Evolutionary conservation across 1,140 invertebrate species (phyloP), one percentile per base, ranked within the genome.

Genomic region (Leptinotarsa defecta): DNA sequence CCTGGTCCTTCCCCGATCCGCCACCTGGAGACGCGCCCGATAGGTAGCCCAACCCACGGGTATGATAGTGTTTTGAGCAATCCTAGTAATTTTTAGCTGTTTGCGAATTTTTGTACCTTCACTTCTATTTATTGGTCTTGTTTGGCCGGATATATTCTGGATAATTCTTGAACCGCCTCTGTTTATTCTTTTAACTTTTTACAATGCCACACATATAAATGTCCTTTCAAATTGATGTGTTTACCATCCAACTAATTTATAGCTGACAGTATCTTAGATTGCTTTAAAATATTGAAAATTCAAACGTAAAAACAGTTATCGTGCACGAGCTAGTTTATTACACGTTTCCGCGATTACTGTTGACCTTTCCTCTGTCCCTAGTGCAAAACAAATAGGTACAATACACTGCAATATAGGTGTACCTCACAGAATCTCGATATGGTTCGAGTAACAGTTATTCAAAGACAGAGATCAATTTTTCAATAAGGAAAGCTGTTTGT

Each of bases 151-250:
- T 11, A 43, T 43, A 43, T 43, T 11, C 8, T 43, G 8, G 34
- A 11, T 43, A 43, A 11, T 43, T 43, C 8, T 11, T 43, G 34
- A 11, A 43, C 34, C 34, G 34, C 34, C 34, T 2, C 34, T 43
- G 34, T 43, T 43, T 11, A 11, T 2, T 43, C 34, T 34, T 11
- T 43, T 11, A 43, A 43, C 34, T 43, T 11, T 43, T 43, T 43
- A 43, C 8, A 43, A 43, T 43, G 34, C 8, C 34, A 43, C 34
- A 11, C 8, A 57, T 17, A 57, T 19, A 17, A 57, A 57, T 57
- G 52, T 57, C 52, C 52, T 57, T 57, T 57, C 52, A 19, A 57
- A 57, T 57, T n/a, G n/a, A 57, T 19, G n/a, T 57, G 52, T 57
- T 57, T 57, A 57, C 52, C 52, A 57, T 57, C 52, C 52, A 57